Evolutionary conservation across 1,140 invertebrate genomes (phyloP).

Genomic region (Drosophila asahinai): DNA sequence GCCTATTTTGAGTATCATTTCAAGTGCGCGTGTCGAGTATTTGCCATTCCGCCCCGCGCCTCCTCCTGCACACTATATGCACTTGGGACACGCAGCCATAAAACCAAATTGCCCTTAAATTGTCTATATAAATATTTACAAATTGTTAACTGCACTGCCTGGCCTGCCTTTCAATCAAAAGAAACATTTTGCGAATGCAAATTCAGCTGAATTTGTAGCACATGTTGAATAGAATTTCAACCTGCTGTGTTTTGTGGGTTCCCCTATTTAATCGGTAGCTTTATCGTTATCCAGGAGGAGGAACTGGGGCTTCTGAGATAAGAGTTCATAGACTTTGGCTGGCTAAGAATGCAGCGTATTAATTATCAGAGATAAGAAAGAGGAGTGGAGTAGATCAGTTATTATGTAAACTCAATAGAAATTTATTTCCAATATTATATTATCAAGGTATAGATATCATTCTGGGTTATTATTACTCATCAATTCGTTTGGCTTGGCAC

Average conservation of each 20-base stretch:
- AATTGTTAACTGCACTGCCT: conserved; percentile 20
- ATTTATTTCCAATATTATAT: background rate
- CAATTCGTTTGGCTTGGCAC: background rate
- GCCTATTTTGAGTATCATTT: conserved; percentile 26
- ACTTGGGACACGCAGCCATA: conserved; percentile 36
- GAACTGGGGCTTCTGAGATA: background rate
- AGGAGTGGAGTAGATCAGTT: conserved; percentile 5
- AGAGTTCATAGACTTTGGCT: background rate
- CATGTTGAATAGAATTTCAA: background rate
- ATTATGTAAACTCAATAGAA: background rate
- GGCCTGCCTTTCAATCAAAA: background rate
- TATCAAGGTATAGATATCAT: background rate
- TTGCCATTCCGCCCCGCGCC: background rate
- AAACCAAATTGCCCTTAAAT: conserved; percentile 23
- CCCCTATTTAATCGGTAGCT: too few species aligned
- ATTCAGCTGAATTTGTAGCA: conserved; percentile 3
- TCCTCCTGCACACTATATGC: conserved; percentile 7
- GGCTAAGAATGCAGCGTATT: background rate
- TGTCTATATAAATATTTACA: conserved; percentile 52
- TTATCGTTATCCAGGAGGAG: background rate
- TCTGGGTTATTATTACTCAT: background rate
- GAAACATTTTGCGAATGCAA: background rate
- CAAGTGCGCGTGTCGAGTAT: conserved; percentile 33
- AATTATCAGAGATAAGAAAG: background rate
- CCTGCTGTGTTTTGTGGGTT: background rate